phyloP scores from a whole-genome alignment of 1,140 invertebrate genomes.

The Dendrolimus punctatus region DNA sequence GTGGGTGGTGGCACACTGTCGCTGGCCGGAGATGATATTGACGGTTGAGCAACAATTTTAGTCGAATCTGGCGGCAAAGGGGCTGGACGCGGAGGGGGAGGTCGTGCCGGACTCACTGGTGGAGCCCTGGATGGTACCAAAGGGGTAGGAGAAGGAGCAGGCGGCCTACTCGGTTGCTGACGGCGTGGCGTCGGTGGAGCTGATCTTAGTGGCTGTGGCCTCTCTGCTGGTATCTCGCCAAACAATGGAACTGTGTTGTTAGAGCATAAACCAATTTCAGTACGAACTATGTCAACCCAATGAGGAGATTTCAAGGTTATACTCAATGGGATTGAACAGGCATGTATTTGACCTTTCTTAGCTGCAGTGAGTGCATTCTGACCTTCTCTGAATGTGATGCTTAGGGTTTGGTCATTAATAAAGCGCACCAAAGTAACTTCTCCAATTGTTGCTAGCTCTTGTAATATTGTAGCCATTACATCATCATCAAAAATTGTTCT shows the following conservation, averaged over 20 bases:
- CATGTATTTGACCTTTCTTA: conserved; percentile 64
- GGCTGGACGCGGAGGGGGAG: conserved; percentile 70
- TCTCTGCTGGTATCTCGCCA: conserved; percentile 49
- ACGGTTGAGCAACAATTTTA: conserved; percentile 47
- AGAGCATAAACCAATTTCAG: conserved; percentile 87
- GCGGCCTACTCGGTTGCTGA: conserved; percentile 57
- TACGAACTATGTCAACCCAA: conserved; percentile 86
- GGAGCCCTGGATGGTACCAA: conserved; percentile 75
- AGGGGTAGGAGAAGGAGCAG: conserved; percentile 74
- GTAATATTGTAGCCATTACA: conserved; percentile 80
- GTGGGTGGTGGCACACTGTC: conserved; percentile 59
- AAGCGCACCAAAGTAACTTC: conserved; percentile 93
- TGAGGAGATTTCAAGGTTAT: conserved; percentile 88
- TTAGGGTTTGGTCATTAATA: conserved; percentile 88
- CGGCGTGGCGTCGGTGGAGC: conserved; percentile 67
- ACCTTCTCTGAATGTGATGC: conserved; percentile 92
- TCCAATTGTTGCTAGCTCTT: conserved; percentile 83
- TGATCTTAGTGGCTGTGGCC: conserved; percentile 50
- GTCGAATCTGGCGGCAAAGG: conserved; percentile 57
- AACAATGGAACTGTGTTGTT: conserved; percentile 87
- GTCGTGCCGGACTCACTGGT: conserved; percentile 53
- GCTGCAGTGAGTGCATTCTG: conserved; percentile 85
- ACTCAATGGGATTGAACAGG: conserved; percentile 79
- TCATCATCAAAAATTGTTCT: conserved; percentile 76
- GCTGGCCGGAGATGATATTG: conserved; percentile 36